Conservation (phyloP, 1,140 invertebrate species). For the Carposina sasakii region DNA sequence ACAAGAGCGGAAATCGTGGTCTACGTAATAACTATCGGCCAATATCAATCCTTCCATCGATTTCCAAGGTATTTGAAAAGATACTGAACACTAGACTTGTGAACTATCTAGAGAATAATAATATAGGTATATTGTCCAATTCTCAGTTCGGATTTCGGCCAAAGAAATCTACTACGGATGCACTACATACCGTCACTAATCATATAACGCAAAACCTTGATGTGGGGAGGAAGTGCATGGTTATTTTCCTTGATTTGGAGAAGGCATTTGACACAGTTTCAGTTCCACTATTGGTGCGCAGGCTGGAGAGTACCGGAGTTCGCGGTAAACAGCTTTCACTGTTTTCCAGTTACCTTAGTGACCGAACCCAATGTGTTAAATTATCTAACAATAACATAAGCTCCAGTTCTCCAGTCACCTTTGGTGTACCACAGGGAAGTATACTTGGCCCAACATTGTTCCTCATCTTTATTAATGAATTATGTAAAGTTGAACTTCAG, state of each 20-base stretch:
- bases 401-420: background rate
- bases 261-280: conserved; percentile 33
- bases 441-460: conserved; percentile 20
- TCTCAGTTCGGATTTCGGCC: conserved; percentile 11
- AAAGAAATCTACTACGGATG: background rate
- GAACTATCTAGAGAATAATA: background rate
- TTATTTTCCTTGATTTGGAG: conserved; percentile 23
- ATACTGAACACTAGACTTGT: background rate
- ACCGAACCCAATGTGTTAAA: conserved; percentile 8
- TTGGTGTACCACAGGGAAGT: conserved; percentile 16
- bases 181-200: background rate
- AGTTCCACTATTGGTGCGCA: conserved; percentile 19
- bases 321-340: conserved; percentile 11
- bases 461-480: conserved; percentile 18
- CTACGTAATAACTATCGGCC: background rate
- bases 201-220: conserved; percentile 13
- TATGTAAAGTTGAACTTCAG: background rate
- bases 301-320: conserved; percentile 21
- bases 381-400: background rate
- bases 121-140: no score
- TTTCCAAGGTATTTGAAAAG: background rate
- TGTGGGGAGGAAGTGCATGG: conserved; percentile 11
- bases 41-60: background rate
- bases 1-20: background rate
- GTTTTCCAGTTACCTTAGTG: conserved; percentile 1